Evolutionary conservation across 2,888 invertebrate genomes (phyloP).

Genomic region (Drosophila putrida): DNA sequence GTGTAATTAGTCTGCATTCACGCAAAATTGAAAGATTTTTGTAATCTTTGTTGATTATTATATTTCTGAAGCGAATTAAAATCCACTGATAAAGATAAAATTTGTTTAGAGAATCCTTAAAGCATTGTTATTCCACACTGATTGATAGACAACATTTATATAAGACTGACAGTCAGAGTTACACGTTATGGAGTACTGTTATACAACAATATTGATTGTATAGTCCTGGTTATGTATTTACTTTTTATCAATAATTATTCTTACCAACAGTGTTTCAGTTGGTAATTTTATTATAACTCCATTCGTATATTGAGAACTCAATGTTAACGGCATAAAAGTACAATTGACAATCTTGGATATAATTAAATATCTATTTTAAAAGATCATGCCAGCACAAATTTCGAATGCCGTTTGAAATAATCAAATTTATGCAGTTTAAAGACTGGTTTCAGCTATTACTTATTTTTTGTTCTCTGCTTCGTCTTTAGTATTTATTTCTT

Average conservation of each 20-base stretch:
- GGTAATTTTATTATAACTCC: too few relatives aligned
- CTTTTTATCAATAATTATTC: background rate
- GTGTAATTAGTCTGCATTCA: constrained; percentile 42
- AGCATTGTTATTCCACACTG: background rate
- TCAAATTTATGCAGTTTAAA: constrained; percentile 10
- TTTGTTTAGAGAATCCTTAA: background rate
- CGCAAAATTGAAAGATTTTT: constrained; percentile 12
- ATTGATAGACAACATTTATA: background rate
- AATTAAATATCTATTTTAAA: constrained; percentile 3
- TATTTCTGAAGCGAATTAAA: background rate
- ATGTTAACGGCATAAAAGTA: too few relatives aligned
- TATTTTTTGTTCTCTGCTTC: background rate
- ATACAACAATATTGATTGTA: background rate
- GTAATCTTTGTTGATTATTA: background rate
- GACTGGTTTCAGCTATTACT: constrained; percentile 30
- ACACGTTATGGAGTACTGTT: background rate
- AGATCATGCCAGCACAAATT: background rate
- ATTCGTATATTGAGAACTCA: background rate
- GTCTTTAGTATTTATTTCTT: constrained; percentile 4
- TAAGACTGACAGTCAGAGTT: background rate
- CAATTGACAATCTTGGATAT: background rate
- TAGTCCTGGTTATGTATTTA: background rate
- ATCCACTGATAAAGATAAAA: background rate
- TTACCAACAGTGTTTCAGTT: background rate
- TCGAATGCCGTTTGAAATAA: constrained; percentile 1